These are phyloP conservation scores for Stramonita haemastoma DNA, from an alignment of 2,888 invertebrate species.

Conservation along the genomic window DNA sequence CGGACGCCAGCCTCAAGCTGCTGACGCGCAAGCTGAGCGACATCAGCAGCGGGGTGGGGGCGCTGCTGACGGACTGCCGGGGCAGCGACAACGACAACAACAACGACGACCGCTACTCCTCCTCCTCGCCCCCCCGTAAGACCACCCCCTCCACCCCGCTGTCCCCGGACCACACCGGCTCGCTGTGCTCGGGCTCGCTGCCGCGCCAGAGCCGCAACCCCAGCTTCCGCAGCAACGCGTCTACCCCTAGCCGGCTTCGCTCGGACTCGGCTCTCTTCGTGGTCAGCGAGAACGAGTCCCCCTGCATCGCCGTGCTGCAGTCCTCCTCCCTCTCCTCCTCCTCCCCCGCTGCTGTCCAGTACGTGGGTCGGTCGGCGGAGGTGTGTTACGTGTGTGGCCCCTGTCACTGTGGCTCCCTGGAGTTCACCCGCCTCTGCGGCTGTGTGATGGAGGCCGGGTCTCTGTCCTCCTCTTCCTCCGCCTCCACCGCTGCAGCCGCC, in stretches of 20 bases:
- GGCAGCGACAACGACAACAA: conserved; percentile 40
- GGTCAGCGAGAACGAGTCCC: conserved; percentile 1
- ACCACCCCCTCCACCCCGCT: conserved; percentile 21
- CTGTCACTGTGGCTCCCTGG: conserved; percentile 39
- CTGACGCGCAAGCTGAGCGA: conserved; percentile 41
- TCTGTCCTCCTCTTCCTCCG: conserved; percentile 24
- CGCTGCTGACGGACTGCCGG: conserved; percentile 42
- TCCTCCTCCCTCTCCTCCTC: no score
- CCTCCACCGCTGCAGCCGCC: not conserved
- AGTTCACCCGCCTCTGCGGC: conserved; percentile 56
- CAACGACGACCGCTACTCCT: no score
- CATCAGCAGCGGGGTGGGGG: conserved; percentile 37
- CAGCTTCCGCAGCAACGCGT: conserved; percentile 33
- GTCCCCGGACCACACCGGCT: conserved; percentile 11
- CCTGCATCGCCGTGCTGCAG: not conserved
- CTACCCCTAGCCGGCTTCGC: not conserved
- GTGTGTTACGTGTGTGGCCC: conserved; percentile 35
- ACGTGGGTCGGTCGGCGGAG: conserved; percentile 41
- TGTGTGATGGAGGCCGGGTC: conserved; percentile 44
- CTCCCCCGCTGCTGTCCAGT: no score
- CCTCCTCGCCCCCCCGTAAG: conserved; percentile 28
- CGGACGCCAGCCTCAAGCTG: conserved; percentile 36
- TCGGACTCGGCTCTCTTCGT: conserved; percentile 11
- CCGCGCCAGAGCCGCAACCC: conserved; percentile 36
- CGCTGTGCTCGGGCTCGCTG: not conserved